These are phyloP conservation scores for Dendrolimus pini DNA, from an alignment of 2,888 invertebrate genomes.

Conservation along the genomic window DNA sequence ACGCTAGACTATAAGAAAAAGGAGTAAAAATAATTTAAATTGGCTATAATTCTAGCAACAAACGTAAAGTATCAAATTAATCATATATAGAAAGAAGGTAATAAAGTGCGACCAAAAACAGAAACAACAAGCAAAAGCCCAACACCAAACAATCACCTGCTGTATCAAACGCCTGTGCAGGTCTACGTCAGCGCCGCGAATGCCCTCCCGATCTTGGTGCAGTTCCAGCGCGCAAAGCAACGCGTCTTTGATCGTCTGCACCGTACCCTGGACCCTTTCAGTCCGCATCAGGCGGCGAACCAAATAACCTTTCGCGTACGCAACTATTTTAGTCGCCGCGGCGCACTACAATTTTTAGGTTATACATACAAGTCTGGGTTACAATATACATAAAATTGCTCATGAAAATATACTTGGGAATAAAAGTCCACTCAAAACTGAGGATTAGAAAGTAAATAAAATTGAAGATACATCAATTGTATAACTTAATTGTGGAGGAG, in stretches of 20 bases:
- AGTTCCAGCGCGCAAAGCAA: constrained; percentile 85
- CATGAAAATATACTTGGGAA: too few species aligned
- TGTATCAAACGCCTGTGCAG: constrained; percentile 84
- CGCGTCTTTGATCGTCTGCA: constrained; percentile 88
- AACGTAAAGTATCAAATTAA: too few species aligned
- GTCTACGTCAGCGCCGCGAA: constrained; percentile 81
- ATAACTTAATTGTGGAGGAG: too few species aligned
- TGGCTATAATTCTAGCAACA: too few species aligned
- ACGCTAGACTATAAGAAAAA: too few species aligned
- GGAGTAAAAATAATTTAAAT: too few species aligned
- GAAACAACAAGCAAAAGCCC: constrained; percentile 5
- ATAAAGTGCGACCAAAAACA: background rate
- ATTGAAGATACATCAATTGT: too few species aligned
- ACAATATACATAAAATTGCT: too few species aligned
- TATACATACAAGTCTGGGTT: too few species aligned
- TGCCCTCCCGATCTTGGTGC: constrained; percentile 78
- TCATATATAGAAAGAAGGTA: too few species aligned
- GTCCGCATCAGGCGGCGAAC: constrained; percentile 88
- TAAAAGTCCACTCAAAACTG: too few species aligned
- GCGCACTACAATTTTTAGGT: constrained; percentile 32
- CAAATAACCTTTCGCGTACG: constrained; percentile 85
- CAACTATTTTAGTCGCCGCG: constrained; percentile 82
- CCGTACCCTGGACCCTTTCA: constrained; percentile 86
- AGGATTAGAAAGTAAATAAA: too few species aligned
- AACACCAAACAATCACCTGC: constrained; percentile 59